phyloP scores from a whole-genome alignment of 2,113 vertebrate species.

The Cyanoderma ruficeps region DNA sequence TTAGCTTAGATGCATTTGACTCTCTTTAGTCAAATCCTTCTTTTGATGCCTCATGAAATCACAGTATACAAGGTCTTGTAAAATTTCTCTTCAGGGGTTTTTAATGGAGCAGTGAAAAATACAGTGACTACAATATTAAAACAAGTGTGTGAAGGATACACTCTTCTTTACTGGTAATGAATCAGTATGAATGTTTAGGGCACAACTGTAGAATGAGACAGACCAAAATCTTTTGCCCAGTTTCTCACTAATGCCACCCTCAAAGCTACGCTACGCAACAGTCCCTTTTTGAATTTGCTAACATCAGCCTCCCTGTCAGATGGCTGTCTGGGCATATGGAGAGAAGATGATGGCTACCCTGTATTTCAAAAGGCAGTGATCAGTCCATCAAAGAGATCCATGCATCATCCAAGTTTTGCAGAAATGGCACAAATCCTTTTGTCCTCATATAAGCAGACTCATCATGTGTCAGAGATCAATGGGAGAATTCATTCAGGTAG shows the following conservation, averaged over 20 bases:
- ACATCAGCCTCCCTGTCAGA: neutral
- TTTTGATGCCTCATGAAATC: neutral
- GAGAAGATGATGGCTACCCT: neutral
- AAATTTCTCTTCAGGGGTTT: neutral
- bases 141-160: neutral
- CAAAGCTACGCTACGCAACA: fast-evolving
- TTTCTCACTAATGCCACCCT: neutral
- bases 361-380: neutral
- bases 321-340: neutral
- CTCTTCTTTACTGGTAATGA: neutral
- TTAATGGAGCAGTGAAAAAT: neutral
- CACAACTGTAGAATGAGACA: neutral
- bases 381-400: neutral
- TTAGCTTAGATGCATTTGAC: neutral
- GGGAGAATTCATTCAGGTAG: neutral
- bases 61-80: neutral
- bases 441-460: neutral
- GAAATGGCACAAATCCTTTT: neutral
- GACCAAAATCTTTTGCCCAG: neutral
- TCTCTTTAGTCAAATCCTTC: neutral
- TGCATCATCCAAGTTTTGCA: neutral
- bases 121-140: neutral
- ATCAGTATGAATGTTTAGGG: neutral
- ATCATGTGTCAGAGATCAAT: neutral
- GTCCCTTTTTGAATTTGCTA: neutral